phyloP scores from a whole-genome alignment of 2,888 invertebrate genomes.

The Pachydiplax longipennis region DNA sequence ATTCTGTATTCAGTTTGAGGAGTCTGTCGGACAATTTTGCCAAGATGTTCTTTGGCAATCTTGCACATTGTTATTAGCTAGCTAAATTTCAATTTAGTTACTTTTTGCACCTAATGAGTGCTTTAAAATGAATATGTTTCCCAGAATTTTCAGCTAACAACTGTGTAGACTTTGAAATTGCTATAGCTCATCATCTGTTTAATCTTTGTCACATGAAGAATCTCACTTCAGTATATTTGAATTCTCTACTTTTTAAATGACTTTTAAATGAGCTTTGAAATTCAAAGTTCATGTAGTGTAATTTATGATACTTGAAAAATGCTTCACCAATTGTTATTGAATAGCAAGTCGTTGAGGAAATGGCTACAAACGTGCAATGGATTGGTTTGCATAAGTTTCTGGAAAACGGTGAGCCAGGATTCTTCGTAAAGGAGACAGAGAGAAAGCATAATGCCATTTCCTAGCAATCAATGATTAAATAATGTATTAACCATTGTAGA shows the following conservation, averaged over 20 bases:
- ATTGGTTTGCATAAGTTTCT: not conserved
- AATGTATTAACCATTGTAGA: slow-evolving; percentile 43
- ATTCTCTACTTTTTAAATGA: not conserved
- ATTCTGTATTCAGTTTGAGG: not conserved
- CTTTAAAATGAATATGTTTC: not conserved
- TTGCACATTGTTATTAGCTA: not conserved
- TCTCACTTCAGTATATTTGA: not conserved
- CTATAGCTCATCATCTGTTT: not conserved
- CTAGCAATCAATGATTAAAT: slow-evolving; percentile 16
- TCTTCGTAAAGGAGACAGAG: not conserved
- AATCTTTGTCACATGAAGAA: not conserved
- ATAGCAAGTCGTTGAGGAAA: not conserved
- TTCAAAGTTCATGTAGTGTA: not conserved
- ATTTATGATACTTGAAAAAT: not conserved
- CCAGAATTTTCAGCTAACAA: not conserved
- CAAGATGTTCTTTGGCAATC: not conserved
- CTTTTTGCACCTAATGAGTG: not conserved
- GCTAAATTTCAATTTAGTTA: not conserved
- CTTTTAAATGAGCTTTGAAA: not conserved
- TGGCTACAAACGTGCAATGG: not conserved
- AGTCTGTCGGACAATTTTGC: not conserved
- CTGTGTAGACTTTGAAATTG: not conserved
- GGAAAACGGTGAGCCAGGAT: not conserved
- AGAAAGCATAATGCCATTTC: not conserved
- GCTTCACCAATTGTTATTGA: not conserved